Conservation (phyloP, 2,888 invertebrate species). For the Stenurella melanura region DNA sequence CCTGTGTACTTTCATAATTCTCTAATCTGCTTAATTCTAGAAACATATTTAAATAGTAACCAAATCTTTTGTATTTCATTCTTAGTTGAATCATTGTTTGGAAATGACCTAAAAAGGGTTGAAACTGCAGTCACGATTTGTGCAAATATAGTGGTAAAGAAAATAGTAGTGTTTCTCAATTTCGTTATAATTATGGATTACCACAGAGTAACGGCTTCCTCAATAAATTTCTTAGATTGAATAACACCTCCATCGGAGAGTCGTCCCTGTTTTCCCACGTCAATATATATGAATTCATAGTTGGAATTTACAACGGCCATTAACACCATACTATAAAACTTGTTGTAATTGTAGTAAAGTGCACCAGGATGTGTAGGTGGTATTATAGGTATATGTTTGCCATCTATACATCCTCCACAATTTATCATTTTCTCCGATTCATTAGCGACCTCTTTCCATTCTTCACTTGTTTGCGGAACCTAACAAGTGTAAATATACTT, state of each 20-base stretch:
- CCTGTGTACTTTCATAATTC: no score
- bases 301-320: slow-evolving; percentile 45
- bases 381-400: slow-evolving; percentile 40
- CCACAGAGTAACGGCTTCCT: no score
- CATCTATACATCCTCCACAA: slow-evolving; percentile 42
- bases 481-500: neutral
- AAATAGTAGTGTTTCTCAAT: no score
- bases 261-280: slow-evolving; percentile 45
- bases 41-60: no score
- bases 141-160: no score
- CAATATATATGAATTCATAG: slow-evolving; percentile 44
- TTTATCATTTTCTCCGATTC: slow-evolving; percentile 34
- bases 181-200: no score
- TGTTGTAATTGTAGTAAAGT: slow-evolving; percentile 46
- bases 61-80: no score
- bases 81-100: no score
- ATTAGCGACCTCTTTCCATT: neutral
- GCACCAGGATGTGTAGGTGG: slow-evolving; percentile 39
- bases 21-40: no score
- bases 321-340: slow-evolving; percentile 39
- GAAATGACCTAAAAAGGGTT: no score
- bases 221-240: no score
- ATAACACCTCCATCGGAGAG: slow-evolving; percentile 44
- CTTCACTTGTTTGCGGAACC: neutral
- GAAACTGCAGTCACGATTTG: no score